Conservation (phyloP, 30 jellyfish, hydroid and myxozoan species). For the Hydractinia symbiolongicarpus region DNA sequence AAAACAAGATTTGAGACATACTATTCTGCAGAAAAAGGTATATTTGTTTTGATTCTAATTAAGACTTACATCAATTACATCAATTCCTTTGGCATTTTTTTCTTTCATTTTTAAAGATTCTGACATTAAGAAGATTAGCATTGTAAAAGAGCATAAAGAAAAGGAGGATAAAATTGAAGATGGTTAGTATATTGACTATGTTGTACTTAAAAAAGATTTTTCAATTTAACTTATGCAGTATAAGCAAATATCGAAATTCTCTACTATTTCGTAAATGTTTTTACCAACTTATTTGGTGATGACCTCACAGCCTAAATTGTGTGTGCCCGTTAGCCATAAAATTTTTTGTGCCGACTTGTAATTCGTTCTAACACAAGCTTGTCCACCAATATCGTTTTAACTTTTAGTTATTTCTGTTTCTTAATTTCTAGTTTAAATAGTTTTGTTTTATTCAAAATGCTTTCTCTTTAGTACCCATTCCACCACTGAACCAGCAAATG, state of each 20-base stretch:
- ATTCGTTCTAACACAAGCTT: slow-evolving; percentile 7
- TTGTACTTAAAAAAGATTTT: no score
- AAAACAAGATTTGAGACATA: slow-evolving; percentile 48
- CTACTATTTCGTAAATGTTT: no score
- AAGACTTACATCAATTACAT: neutral
- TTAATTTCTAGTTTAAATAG: neutral
- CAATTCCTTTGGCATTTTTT: no score
- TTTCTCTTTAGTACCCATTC: neutral
- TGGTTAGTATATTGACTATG: no score
- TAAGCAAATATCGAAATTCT: no score
- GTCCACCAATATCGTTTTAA: neutral
- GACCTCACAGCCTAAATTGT: neutral
- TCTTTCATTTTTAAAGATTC: no score
- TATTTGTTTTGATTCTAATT: neutral
- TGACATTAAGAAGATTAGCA: no score
- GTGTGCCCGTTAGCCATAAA: neutral
- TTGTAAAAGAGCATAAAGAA: no score
- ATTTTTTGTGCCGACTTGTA: neutral
- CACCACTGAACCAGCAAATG: slow-evolving; percentile 4
- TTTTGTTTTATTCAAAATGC: neutral
- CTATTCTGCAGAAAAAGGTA: slow-evolving; percentile 35
- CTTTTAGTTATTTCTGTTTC: neutral
- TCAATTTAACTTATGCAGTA: no score
- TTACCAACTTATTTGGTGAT: no score
- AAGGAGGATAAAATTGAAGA: no score